Base-by-base conservation (phyloP, 2,113 vertebrate species). In the Stictonetta naevosa region DNA sequence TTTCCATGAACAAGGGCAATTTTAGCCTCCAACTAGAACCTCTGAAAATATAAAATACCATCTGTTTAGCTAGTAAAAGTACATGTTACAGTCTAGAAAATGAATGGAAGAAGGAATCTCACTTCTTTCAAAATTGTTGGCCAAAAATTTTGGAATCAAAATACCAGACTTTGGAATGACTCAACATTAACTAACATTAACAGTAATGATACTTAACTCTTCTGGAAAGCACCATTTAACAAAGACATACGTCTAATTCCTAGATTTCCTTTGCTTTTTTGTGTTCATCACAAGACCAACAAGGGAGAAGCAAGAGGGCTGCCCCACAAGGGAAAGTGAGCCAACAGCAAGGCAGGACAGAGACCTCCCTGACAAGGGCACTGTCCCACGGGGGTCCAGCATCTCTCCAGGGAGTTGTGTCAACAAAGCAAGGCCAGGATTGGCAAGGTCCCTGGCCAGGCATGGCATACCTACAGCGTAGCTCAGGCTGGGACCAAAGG, bases 371-470 rank as follows among this genome's bases (percentile, higher is more conserved):
- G 60, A 23, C 9, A 44, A 40, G 18, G 13, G 13, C 34, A 82
- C 25, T 5, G 5, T 46, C 14, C 53, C 20, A 2, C 12, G 2
- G 6, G 11, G 6, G 3, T 62, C 44, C 17, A 46, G 14, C n/a
- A 8, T 58, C 46, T 79, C n/a, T 7, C 7, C 48, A 59, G 10
- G 25, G 4, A 40, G 14, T 29, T 13, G 26, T 8, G 14, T n/a
- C n/a, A 75, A 58, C 42, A 58, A 53, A 46, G 20, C 5, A 48
- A 64, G 13, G 42, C 15, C 23, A 33, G 55, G 34, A 28, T 12
- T 26, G 44, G 29, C 40, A 56, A 74, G 20, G 31, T 22, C 7
- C 13, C 2, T 71, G 66, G 19, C 19, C 3, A 8, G 11, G 14
- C 40, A 26, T 13, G 21, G 15, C 6, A 31, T 18, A 36, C 2